Base-by-base conservation (phyloP, 2,113 vertebrate genomes). In the Cottus gobio region DNA sequence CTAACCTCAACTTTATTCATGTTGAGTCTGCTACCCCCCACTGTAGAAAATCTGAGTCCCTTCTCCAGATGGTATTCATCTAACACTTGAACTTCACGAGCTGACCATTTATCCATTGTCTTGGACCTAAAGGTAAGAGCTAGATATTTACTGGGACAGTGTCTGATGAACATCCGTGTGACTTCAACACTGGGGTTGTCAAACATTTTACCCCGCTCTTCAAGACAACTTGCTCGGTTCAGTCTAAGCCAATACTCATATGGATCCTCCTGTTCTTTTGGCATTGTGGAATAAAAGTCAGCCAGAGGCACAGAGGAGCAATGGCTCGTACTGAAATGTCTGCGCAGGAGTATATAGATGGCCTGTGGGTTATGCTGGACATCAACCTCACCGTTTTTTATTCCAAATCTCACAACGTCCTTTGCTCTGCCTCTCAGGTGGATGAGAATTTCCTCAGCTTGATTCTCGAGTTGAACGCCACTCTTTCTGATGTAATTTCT, bases 341-440 rank as follows among this genome's bases (percentile, higher is more conserved):
- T 81, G 8, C 48, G 22, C 8, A 81, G 68, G 20, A 77, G 54
- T 18, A 8, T 20, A 36, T 50, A 76, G 13, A 71, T 78, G 24
- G 26, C 67, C 15, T 58, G 9, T 46, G 80, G 72, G 16, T 72
- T 58, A 3, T 16, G 7, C n/a, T 30, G 37, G 1, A 83, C 52
- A 69, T 74, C 56, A 63, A 64, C 30, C 0, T 12, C 57, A 46
- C 46, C 24, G 13, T 74, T 78, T 16, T 54, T 68, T 15, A 78
- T 68, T 0, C 64, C 61, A 56, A 39, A 74, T 6, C 28, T 54
- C 7, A 68, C 62, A 20, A 54, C 63, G 44, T 69, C 75, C 12
- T 36, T 77, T 28, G 77, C 68, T n/a, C 67, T 72, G 61, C 73
- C 67, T 56, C 57, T 85, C 39, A 79, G 30, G 7, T 84, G 70